Percentiles rank a stretch among this genome's conserved stretches.
Evolutionary conservation across 2,113 vertebrate genomes (phyloP).

Genomic region (Spheniscus mendiculus): DNA sequence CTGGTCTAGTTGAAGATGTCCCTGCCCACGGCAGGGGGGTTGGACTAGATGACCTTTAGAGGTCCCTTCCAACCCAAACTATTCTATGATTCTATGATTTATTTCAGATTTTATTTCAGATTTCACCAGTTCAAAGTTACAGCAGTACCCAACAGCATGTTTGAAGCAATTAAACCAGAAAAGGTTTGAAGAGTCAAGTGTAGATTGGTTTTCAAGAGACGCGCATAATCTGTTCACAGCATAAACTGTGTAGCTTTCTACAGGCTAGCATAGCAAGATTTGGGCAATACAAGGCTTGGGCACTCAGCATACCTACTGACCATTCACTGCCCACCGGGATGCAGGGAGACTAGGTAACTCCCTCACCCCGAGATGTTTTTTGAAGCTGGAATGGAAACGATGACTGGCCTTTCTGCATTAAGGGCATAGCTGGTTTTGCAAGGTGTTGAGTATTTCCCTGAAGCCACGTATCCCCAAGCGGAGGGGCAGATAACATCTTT

Average conservation of each 20-base stretch:
- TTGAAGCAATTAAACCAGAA: neutral
- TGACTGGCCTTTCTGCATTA: accelerated
- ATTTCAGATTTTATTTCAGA: neutral
- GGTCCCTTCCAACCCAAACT: no score
- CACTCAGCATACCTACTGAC: accelerated
- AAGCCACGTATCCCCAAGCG: neutral
- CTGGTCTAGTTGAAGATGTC: no score
- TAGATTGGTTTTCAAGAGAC: neutral
- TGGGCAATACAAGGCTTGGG: neutral
- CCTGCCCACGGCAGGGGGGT: no score
- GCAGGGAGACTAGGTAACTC: neutral
- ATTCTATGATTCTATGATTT: neutral
- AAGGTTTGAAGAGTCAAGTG: neutral
- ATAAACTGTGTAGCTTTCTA: accelerated
- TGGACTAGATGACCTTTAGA: no score
- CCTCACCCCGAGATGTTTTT: accelerated
- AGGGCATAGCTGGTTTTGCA: neutral
- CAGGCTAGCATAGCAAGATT: neutral
- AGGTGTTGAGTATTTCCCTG: neutral
- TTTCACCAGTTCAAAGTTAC: neutral
- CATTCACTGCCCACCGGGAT: accelerated
- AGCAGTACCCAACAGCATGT: neutral
- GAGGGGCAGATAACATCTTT: neutral
- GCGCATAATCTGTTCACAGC: neutral
- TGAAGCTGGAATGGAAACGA: accelerated